Conservation (phyloP, 2,888 invertebrate species). For the Tenodera sinensis region DNA sequence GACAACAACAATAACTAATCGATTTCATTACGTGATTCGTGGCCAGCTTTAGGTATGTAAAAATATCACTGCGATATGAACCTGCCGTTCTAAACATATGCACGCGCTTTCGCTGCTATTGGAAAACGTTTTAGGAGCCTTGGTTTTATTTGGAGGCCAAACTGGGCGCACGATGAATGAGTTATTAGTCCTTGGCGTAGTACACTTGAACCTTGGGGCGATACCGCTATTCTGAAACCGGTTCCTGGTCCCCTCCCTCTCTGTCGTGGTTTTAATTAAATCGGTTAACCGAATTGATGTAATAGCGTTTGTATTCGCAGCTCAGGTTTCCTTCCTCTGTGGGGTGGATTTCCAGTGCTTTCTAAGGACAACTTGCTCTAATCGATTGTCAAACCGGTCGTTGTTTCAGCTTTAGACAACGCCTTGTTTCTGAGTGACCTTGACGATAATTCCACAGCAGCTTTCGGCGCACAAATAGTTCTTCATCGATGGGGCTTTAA, state of each 20-base stretch:
- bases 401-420: too few relatives aligned
- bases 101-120: background rate
- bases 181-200: background rate
- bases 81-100: too few relatives aligned
- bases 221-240: background rate
- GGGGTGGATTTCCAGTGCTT: too few relatives aligned
- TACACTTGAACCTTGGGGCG: background rate
- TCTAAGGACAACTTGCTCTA: background rate
- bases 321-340: background rate
- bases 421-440: too few relatives aligned
- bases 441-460: too few relatives aligned
- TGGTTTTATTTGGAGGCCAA: background rate
- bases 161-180: background rate
- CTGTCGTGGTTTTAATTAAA: background rate
- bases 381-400: background rate
- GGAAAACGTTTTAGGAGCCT: background rate
- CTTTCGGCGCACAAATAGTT: too few relatives aligned
- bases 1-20: too few relatives aligned
- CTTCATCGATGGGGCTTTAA: too few relatives aligned
- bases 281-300: background rate
- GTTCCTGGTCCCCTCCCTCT: background rate
- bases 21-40: too few relatives aligned
- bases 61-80: too few relatives aligned
- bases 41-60: too few relatives aligned
- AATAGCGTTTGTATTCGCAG: background rate